Base-by-base conservation (phyloP, 2,888 invertebrate species). In the Lomographa bimaculata region DNA sequence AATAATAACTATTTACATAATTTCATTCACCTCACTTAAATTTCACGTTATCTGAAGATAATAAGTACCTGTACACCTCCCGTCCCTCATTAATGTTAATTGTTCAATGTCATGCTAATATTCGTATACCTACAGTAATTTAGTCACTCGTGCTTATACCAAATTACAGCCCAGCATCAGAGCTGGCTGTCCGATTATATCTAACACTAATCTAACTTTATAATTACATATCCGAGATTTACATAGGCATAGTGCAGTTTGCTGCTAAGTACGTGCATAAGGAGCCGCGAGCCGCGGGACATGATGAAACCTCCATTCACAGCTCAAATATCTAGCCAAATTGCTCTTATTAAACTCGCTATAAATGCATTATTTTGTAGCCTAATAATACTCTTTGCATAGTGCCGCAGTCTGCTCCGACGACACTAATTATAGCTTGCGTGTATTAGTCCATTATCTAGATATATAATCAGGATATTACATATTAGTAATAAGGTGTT, bases 261-360 rank as follows among this genome's bases (percentile, higher is more conserved):
- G 24, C 39, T n/a, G 23, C 3, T 30, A 20, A 9, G 7, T 23
- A 32, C 9, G 7, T 18, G n/a, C 32, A 33, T 41, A 34, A 42
- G 44, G 38, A 43, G 45, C 29, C 32, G 38, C 37, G 28, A 1
- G 50, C 55, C 54, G 47, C 45, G 36, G 35, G 46, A 44, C 41
- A 37, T 69, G 64, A 60, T 55, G 68, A 64, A 71, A 71, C 54
- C 33, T 52, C 27, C 34, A 57, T 54, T 58, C 43, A 61, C 57
- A 58, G 14, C 2, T 14, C 14, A n/a, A 63, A 64, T 60, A 62
- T 63, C 51, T 39, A 57, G 36, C 50, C 46, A 59, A 67, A 63
- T 65, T 60, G 60, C 52, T 62, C 63, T 60, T 50, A 61, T 63
- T 61, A 58, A 53, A 44, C 44, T 41, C 35, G 52, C 51, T 54